Evolutionary conservation across 2,888 invertebrate genomes (phyloP).

Genomic region (Cremastobaeus sp.): DNA sequence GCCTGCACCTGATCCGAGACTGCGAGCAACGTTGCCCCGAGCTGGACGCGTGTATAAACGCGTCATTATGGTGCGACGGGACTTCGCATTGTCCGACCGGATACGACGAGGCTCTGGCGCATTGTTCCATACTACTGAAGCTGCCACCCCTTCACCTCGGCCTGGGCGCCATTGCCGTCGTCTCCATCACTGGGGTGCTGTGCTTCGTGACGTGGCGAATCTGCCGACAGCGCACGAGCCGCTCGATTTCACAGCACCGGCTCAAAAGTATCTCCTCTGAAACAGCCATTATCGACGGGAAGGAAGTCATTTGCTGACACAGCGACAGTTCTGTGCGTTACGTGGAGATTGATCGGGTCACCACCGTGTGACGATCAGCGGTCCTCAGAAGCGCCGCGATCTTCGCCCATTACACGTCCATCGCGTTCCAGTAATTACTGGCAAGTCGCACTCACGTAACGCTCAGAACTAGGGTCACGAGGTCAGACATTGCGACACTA

Average conservation of each 20-base stretch:
- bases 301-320: constrained; percentile 96
- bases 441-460: constrained; percentile 66
- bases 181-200: constrained; percentile 73
- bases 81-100: constrained; percentile 78
- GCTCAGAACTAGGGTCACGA: constrained; percentile 70
- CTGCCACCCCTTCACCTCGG: constrained; percentile 87
- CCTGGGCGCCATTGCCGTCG: constrained; percentile 77
- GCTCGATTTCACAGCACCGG: constrained; percentile 88
- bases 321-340: constrained; percentile 96
- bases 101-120: constrained; percentile 87
- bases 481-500: constrained; percentile 11
- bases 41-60: constrained; percentile 76
- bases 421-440: constrained; percentile 54
- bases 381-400: constrained; percentile 49
- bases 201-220: constrained; percentile 75
- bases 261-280: constrained; percentile 90
- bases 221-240: constrained; percentile 84
- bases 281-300: constrained; percentile 90
- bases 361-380: constrained; percentile 88
- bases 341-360: constrained; percentile 93
- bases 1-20: constrained; percentile 83
- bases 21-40: constrained; percentile 78
- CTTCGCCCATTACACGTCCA: constrained; percentile 51
- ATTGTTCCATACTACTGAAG: constrained; percentile 88
- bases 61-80: constrained; percentile 79